A percentile compares a stretch with the other conserved stretches of the same genome.
phyloP scores from a whole-genome alignment of 2,113 vertebrate genomes.

The Ceyx melanurus region DNA sequence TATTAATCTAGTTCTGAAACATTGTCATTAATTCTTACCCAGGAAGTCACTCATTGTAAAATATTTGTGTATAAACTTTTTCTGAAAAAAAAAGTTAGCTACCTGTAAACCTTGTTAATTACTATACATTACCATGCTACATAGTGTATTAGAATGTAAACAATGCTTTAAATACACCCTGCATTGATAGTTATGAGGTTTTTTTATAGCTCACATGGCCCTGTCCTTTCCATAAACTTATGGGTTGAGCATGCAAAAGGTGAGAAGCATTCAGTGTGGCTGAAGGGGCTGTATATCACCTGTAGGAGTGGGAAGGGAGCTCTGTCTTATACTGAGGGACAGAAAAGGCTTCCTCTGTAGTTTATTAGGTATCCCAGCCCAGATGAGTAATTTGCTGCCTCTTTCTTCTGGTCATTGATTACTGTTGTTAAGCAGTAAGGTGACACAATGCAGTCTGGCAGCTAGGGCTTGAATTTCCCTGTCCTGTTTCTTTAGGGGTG shows the following conservation, averaged over 20 bases:
- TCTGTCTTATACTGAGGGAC: background rate
- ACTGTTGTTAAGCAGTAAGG: background rate
- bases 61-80: background rate
- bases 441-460: background rate
- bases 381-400: background rate
- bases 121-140: background rate
- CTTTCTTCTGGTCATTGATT: background rate
- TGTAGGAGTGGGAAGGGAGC: background rate
- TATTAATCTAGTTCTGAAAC: background rate
- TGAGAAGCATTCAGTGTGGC: background rate
- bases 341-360: background rate
- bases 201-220: background rate
- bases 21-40: background rate
- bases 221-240: background rate
- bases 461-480: background rate
- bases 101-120: background rate
- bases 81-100: background rate
- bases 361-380: background rate
- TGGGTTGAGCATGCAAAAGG: background rate
- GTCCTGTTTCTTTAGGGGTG: background rate
- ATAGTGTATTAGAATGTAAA: background rate
- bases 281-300: background rate
- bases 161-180: background rate
- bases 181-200: background rate
- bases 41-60: background rate